A percentile compares a stretch with the other conserved stretches of the same genome.
Conservation (phyloP, 30 jellyfish, hydroid and myxozoan species). For the Pseudorhiza aurosa region DNA sequence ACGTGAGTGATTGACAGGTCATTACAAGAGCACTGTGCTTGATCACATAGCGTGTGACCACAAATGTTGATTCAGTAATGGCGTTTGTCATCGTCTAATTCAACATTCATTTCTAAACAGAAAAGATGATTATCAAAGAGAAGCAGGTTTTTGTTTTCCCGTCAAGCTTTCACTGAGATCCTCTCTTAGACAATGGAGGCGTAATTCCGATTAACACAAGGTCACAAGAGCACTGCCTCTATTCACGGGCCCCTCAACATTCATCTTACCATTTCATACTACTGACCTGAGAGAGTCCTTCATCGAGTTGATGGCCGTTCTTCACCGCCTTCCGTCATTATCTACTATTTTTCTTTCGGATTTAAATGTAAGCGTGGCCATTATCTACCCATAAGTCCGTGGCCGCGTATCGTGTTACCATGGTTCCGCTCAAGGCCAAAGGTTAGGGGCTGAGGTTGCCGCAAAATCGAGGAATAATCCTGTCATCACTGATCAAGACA, state of each 20-base stretch:
- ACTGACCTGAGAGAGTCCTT: conserved; percentile 28
- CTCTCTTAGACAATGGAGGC: conserved; percentile 74
- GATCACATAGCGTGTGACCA: conserved; percentile 94
- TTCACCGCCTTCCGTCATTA: conserved; percentile 60
- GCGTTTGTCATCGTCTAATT: conserved; percentile 87
- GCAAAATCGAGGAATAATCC: conserved; percentile 28
- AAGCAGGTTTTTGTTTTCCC: conserved; percentile 85
- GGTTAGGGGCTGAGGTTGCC: conserved; percentile 58
- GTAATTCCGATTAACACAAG: conserved; percentile 73
- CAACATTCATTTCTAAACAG: conserved; percentile 68
- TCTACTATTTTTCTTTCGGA: conserved; percentile 46
- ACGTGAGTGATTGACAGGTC: conserved; percentile 83
- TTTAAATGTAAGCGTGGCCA: conserved; percentile 26
- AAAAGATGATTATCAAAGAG: conserved; percentile 69
- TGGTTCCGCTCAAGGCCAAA: conserved; percentile 8
- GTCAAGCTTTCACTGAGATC: conserved; percentile 69
- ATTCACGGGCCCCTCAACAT: conserved; percentile 9
- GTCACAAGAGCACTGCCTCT: conserved; percentile 37
- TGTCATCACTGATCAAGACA: conserved; percentile 66
- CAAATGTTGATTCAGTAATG: conserved; percentile 90
- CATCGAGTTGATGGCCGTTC: conserved; percentile 2
- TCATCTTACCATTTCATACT: not conserved
- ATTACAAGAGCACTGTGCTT: conserved; percentile 83
- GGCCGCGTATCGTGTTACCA: conserved; percentile 33
- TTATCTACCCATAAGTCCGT: conserved; percentile 3